These are phyloP conservation scores for Margarornis squamiger DNA, from an alignment of 2,797 vertebrate genomes.

Conservation along the genomic window DNA sequence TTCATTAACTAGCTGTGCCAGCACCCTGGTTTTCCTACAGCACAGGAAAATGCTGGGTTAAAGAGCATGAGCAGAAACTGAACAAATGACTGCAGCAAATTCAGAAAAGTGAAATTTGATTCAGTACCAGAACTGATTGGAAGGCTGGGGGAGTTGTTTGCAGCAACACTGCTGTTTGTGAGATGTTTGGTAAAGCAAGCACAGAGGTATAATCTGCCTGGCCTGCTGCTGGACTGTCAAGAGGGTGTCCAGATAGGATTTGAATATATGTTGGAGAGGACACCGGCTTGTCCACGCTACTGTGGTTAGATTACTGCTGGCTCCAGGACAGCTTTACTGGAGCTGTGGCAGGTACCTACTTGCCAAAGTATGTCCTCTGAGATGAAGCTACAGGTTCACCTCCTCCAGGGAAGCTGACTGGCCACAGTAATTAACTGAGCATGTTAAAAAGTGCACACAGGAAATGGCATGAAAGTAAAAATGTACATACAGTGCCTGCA, in stretches of 20 bases:
- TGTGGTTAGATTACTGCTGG: not conserved
- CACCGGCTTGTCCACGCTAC: not conserved
- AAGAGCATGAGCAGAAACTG: not conserved
- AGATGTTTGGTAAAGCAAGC: not conserved
- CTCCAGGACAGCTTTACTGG: not conserved
- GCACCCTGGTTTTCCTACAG: not conserved
- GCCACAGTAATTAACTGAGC: not conserved
- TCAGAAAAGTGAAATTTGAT: not conserved
- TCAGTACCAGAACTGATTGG: not conserved
- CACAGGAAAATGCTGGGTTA: not conserved
- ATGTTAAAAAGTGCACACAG: not conserved
- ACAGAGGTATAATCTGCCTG: not conserved
- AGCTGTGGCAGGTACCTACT: not conserved
- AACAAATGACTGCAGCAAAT: not conserved
- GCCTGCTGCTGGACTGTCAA: not conserved
- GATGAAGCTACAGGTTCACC: not conserved
- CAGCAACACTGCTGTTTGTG: not conserved
- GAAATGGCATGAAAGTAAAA: not conserved
- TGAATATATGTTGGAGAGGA: not conserved
- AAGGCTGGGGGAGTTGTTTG: not conserved
- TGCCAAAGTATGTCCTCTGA: not conserved
- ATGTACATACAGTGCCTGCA: not conserved
- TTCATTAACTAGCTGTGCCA: not conserved
- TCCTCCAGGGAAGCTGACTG: not conserved
- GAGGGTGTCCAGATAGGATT: not conserved